Base-by-base conservation (phyloP, 2,797 vertebrate genomes). In the Gallinago nigripennis region DNA sequence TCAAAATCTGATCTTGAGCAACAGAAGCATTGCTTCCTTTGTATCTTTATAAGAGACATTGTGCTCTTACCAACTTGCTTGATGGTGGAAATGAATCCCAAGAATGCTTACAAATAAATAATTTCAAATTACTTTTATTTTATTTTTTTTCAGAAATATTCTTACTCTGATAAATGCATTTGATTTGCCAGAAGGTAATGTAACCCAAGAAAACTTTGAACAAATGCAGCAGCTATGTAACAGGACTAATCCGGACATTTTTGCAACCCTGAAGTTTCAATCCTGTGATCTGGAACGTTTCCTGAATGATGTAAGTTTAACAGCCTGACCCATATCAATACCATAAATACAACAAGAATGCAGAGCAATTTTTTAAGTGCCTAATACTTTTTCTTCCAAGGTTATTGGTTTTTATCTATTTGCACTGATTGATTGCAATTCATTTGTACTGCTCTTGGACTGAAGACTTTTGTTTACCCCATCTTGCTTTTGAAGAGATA, bases 131-230 rank as follows among this genome's bases (percentile, higher is more conserved):
- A 17, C 28, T 81, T 72, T 20, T 27, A 60, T 92, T 86, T 94
- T 18, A 15, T 64, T 91, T 95, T 95, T 97, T 57, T 95, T 97
- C 95, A 99, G 99, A 84, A 99, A 99, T 96, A 99, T 99, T 83
- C 85, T 99, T 76, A 95, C 98, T 12, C 97, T 99, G 88, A 95
- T 98, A 23, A 99, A 99, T 45, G 97, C 94, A 3, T 99, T 99
- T 51, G 98, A 99, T 79, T 96, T 99, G 72, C 95, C 98, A 1
- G 99, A 99, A 57, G 98, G 96, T 21, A 91, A 95, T 1, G 96
- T 99, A 95, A 99, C 97, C 1, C 93, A 98, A 54, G 98, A 96
- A 27, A 99, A 98, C 97, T 99, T 99, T 9, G 18, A 92, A 8
- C 57, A 98, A 12, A 72, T 97, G n/a, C 82, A 98, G 72, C 50